Base-by-base conservation (phyloP, 2,888 invertebrate genomes). In the Agrotis puta region DNA sequence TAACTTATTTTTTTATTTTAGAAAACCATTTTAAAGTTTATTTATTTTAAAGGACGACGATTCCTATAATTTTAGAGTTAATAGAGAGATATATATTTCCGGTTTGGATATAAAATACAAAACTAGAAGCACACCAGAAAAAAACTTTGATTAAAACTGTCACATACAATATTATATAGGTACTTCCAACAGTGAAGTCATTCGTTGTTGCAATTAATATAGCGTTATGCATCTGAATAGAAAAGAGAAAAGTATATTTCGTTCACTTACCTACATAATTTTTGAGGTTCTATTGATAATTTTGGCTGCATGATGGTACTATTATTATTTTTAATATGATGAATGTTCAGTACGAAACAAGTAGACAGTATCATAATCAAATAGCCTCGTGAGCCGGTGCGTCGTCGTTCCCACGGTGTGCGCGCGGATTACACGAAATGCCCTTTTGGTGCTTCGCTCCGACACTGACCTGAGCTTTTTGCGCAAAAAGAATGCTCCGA, bases 381-480 rank as follows among this genome's bases (percentile, higher is more conserved):
- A 76, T 75, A 81, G 78, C 83, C 70, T 81, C 77, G 69, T 73
- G 77, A 70, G 76, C 69, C 70, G 77, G 79, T 82, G 87, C 69
- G 69, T 83, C 74, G 61, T 74, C 88, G 92, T 95, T 95, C 95
- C 95, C 95, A 95, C 95, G 95, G 88, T 92, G 74, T 75, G 90
- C 87, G 81, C 88, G 88, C 90, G 94, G 94, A 95, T 95, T 95
- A 95, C 94, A 93, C 90, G 91, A 92, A 94, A 94, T 94, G 94
- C 94, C 93, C 94, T 95, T 95, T 95, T 93, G 94, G 94, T 93
- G 94, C 94, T 94, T 95, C 95, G 92, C 89, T 91, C 83, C 90
- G 88, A 92, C 90, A 93, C 94, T 95, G 94, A 95, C 95, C 95
- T 92, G 94, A 88, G 89, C 93, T 94, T 95, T 94, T 95, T 95